Conservation (phyloP, 2,113 vertebrate species). For the Alligator mississippiensis region DNA sequence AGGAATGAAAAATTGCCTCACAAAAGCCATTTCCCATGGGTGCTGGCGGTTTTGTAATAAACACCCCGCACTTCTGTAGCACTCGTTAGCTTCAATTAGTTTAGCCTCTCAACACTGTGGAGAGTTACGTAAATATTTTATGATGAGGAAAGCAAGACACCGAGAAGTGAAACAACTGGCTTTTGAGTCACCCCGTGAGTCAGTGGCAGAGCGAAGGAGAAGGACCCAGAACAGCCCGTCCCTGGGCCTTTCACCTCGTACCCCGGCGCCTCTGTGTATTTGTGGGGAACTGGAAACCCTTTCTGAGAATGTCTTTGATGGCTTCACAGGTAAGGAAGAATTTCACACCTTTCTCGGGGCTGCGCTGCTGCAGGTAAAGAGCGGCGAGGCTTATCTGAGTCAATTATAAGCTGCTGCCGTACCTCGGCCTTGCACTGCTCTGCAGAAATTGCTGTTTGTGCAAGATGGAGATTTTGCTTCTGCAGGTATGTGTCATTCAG, state of each 20-base stretch:
- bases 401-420: background rate
- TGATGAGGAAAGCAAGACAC: background rate
- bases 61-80: too few relatives aligned
- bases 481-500: background rate
- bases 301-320: background rate
- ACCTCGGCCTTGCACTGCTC: background rate
- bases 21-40: background rate
- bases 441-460: background rate
- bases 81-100: background rate
- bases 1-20: background rate
- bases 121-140: background rate
- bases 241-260: background rate
- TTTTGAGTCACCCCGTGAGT: background rate
- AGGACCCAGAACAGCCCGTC: background rate
- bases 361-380: background rate
- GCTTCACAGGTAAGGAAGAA: background rate
- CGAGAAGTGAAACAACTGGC: background rate
- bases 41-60: background rate
- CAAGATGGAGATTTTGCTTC: background rate
- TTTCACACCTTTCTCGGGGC: background rate
- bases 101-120: background rate
- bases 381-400: background rate
- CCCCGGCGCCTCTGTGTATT: background rate
- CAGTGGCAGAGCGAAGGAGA: background rate
- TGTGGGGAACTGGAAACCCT: background rate